Percentiles rank a stretch among this genome's conserved stretches.
These are phyloP conservation scores for Lasioglossum albipes DNA, from an alignment of 1,140 invertebrate species.

Conservation along the genomic window DNA sequence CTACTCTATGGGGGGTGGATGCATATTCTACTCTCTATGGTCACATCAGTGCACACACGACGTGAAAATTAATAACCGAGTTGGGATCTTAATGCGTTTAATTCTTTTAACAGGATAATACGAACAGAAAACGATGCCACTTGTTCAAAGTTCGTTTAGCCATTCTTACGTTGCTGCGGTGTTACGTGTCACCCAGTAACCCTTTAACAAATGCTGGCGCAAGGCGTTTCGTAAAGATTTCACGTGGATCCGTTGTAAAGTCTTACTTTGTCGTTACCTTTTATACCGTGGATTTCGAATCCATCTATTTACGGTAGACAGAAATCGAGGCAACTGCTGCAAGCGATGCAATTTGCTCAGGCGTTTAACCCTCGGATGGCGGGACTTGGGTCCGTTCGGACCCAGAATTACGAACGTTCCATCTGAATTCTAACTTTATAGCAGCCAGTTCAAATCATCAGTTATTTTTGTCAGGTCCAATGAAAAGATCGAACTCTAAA, in stretches of 20 bases:
- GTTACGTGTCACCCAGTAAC: not conserved
- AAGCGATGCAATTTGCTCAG: conserved; percentile 38
- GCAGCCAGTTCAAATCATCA: too few species aligned
- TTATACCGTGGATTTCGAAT: conserved; percentile 21
- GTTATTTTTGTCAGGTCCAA: too few species aligned
- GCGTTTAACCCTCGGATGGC: conserved; percentile 11
- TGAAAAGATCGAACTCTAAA: too few species aligned
- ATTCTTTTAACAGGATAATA: not conserved
- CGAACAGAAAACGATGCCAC: too few species aligned
- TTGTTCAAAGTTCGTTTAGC: too few species aligned
- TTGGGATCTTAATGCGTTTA: not conserved
- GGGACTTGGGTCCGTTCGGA: too few species aligned
- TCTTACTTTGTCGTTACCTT: conserved; percentile 27
- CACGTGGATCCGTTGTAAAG: conserved; percentile 13
- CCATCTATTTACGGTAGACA: conserved; percentile 13
- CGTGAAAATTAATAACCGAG: conserved; percentile 24
- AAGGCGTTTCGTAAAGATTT: conserved; percentile 15
- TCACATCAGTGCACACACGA: conserved; percentile 25
- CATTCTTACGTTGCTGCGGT: not conserved
- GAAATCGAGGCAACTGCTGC: conserved; percentile 43
- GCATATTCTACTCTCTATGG: conserved; percentile 30
- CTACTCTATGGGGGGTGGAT: conserved; percentile 51
- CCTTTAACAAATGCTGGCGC: conserved; percentile 14
- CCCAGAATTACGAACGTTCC: too few species aligned
- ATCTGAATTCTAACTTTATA: too few species aligned